Base-by-base conservation (phyloP, 2,888 invertebrate species). In the Blastobasis lacticolella region DNA sequence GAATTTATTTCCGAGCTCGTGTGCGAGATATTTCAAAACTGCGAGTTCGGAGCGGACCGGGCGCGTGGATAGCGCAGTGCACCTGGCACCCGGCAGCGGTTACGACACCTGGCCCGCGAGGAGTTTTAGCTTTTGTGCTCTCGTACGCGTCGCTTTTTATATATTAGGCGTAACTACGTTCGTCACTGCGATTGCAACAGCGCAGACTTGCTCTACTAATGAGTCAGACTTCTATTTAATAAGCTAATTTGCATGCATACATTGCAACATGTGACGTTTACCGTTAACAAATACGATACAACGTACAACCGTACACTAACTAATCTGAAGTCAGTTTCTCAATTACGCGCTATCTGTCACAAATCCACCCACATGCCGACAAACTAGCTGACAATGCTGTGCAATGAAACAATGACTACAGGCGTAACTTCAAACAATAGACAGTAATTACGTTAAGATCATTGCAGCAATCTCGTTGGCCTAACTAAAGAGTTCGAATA, bases 91-190 rank as follows among this genome's bases (percentile, higher is more conserved):
- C 45, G 37, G 36, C 46, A 43, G 37, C 38, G 36, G 38, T 10
- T 41, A 41, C 44, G 45, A 46, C 51, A 54, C 49, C 54, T 54
- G 51, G 51, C 51, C 9, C 23, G 48, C 48, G 45, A 47, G 42
- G 10, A 9, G 40, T n/a, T n/a, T 10, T 23, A 23, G 23, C 23
- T 23, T 23, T 23, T 23, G 23, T 23, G 23, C 23, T 5, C 40
- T 42, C 10, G 38, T 41, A 23, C 40, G 47, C 5, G 43, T 10
- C n/a, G 43, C 43, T 23, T 23, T 23, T 23, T 23, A 23, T 23
- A 1, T 3, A 23, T 23, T 41, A 41, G 9, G 41, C 41, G 9
- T 41, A 41, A 41, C 8, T 3, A 41, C 7, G 41, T 41, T 8
- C 41, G 9, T 41, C 41, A 41, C 4, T 41, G 4, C 41, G 9